A percentile compares a stretch with the other conserved stretches of the same genome.
Evolutionary conservation across 2,113 vertebrate species (phyloP).

Genomic region (Coracopsis vasa): DNA sequence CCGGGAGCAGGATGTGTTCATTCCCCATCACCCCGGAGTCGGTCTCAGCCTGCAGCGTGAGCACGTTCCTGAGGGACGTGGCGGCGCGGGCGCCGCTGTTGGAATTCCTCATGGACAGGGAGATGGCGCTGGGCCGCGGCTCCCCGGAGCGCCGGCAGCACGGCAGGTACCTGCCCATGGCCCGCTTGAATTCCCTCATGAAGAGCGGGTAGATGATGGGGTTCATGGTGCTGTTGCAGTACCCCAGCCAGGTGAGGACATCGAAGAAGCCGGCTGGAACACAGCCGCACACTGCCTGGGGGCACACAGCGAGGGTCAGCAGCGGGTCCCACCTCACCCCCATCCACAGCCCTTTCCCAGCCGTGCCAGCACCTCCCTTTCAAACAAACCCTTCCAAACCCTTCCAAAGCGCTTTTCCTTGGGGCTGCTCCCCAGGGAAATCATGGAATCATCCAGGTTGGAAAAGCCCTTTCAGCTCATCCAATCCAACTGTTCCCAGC

Average conservation of each 20-base stretch:
- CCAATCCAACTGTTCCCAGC: background rate
- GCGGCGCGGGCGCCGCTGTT: slow-evolving; percentile 77
- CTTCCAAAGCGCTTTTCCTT: background rate
- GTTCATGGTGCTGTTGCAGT: slow-evolving; percentile 99
- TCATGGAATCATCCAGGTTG: rapidly evolving
- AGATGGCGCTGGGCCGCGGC: slow-evolving; percentile 77
- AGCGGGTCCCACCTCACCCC: background rate
- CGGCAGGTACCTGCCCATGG: slow-evolving; percentile 86
- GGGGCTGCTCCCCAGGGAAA: background rate
- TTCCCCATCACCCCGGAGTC: slow-evolving; percentile 70
- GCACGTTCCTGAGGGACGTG: slow-evolving; percentile 68
- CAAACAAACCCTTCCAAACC: background rate
- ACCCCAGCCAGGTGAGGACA: slow-evolving; percentile 93
- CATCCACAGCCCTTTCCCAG: rapidly evolving
- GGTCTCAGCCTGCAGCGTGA: slow-evolving; percentile 70
- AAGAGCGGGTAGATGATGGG: slow-evolving; percentile 98
- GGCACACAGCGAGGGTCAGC: background rate
- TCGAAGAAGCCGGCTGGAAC: slow-evolving; percentile 86
- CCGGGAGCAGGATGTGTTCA: background rate
- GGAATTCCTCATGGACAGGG: slow-evolving; percentile 90
- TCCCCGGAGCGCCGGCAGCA: slow-evolving; percentile 77
- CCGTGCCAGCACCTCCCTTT: background rate
- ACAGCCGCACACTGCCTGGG: slow-evolving; percentile 89
- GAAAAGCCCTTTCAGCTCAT: background rate
- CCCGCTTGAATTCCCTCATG: slow-evolving; percentile 96